These are phyloP conservation scores for Platygyra sinensis DNA, from an alignment of 64 coral and sea anemone genomes.

Conservation along the genomic window DNA sequence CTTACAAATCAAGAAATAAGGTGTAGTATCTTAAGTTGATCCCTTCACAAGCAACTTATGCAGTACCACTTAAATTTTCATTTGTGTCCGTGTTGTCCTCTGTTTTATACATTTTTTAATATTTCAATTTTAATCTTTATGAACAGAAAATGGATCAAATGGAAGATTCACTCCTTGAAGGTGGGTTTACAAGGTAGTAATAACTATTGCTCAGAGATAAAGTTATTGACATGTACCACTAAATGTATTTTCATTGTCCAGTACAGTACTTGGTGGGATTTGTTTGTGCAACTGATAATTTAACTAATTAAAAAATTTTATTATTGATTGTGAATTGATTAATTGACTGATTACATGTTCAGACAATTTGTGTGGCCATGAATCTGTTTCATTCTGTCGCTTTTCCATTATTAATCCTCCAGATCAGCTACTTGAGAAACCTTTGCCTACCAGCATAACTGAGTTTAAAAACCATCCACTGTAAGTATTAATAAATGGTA, in stretches of 20 bases:
- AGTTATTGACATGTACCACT: no score
- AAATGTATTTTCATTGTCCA: no score
- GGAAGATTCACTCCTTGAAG: slow-evolving; percentile 79
- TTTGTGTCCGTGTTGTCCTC: no score
- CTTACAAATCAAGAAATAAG: slow-evolving; percentile 69
- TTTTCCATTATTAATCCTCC: neutral
- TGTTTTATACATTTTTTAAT: neutral
- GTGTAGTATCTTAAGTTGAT: slow-evolving; percentile 18
- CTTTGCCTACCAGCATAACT: slow-evolving; percentile 84
- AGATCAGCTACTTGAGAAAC: slow-evolving; percentile 78
- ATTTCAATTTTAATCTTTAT: neutral
- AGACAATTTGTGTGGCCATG: neutral
- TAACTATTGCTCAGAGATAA: no score
- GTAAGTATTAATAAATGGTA: slow-evolving; percentile 58
- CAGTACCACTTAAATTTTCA: no score
- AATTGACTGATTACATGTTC: neutral
- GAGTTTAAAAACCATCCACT: slow-evolving; percentile 95
- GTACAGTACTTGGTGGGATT: no score
- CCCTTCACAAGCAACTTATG: no score
- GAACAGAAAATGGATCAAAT: slow-evolving; percentile 83
- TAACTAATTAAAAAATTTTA: no score
- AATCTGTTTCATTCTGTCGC: neutral
- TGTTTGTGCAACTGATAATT: no score
- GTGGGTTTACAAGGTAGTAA: neutral
- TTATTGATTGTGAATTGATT: neutral